Evolutionary conservation across 2,113 vertebrate genomes (phyloP).

Genomic region (Nibea coibor): DNA sequence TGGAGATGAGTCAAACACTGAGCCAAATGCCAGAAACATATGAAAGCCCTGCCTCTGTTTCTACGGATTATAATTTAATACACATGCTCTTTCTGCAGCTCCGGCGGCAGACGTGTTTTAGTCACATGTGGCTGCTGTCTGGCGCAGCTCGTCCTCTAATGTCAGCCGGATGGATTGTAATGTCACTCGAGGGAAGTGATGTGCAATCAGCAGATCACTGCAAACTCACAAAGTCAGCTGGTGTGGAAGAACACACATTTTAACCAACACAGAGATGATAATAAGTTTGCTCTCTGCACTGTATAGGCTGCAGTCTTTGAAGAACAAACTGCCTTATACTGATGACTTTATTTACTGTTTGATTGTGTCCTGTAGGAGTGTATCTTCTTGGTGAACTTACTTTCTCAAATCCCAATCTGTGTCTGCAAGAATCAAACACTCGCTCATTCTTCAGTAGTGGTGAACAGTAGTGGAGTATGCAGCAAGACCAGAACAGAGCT

Average conservation of each 20-base stretch:
- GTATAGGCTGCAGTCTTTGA: no score
- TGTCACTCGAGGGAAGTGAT: not conserved
- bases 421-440: not conserved
- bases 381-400: not conserved
- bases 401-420: not conserved
- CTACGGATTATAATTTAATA: not conserved
- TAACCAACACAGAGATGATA: no score
- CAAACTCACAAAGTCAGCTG: no score
- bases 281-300: no score
- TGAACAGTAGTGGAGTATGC: not conserved
- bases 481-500: not conserved
- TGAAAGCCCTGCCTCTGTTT: not conserved
- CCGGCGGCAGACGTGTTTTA: not conserved
- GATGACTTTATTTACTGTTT: no score
- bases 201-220: no score
- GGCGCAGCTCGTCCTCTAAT: not conserved
- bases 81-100: not conserved
- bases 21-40: constrained; percentile 20
- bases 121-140: not conserved
- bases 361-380: not conserved
- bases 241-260: no score
- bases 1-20: constrained; percentile 30
- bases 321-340: no score
- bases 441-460: not conserved
- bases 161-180: not conserved